These are phyloP conservation scores for Halichoerus grypus DNA, from an alignment of 2,113 vertebrate genomes.

Conservation along the genomic window DNA sequence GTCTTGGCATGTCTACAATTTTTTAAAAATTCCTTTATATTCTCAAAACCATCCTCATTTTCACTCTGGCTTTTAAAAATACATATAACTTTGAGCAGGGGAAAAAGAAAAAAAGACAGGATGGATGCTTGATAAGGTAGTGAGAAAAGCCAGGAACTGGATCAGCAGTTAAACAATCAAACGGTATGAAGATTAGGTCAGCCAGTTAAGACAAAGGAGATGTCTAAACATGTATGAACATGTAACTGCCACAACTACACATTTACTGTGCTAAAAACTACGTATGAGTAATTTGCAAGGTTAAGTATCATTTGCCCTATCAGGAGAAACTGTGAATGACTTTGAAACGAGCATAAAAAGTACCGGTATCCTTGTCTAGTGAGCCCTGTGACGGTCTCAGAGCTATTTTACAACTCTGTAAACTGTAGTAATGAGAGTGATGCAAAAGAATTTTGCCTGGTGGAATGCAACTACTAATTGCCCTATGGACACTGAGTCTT, in stretches of 20 bases:
- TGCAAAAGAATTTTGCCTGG: background rate
- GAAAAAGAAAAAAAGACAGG: background rate
- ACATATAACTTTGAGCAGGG: background rate
- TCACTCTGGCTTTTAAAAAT: background rate
- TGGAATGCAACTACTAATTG: background rate
- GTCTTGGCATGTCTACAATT: background rate
- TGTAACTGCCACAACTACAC: background rate
- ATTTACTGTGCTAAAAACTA: background rate
- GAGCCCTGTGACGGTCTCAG: background rate
- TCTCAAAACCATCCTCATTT: slow-evolving; percentile 25
- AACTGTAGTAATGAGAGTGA: background rate
- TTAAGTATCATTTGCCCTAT: background rate
- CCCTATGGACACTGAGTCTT: background rate
- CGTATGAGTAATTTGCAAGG: background rate
- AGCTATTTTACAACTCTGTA: background rate
- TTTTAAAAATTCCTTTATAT: background rate
- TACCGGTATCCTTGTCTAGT: background rate
- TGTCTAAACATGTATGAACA: background rate
- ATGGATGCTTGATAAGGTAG: background rate
- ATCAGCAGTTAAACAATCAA: background rate
- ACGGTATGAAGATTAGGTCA: background rate
- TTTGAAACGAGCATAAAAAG: background rate
- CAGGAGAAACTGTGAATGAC: background rate
- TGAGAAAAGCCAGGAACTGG: background rate
- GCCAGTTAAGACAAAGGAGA: background rate